phyloP scores from a whole-genome alignment of 1,140 invertebrate genomes.

The Drosophila orosa region DNA sequence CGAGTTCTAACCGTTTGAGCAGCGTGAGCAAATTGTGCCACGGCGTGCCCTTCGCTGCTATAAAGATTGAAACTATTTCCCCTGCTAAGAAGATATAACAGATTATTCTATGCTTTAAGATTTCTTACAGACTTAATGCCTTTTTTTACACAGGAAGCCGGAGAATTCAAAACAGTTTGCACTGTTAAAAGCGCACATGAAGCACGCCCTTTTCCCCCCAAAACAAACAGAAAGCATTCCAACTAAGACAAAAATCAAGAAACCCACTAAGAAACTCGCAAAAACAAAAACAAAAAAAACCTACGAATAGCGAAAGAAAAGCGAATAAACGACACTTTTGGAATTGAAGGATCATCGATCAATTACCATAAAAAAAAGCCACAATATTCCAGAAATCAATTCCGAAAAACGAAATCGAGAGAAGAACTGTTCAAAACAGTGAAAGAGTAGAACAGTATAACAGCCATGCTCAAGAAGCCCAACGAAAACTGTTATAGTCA shows the following conservation, averaged over 20 bases:
- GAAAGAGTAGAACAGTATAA: conserved; percentile 22
- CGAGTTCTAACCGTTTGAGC: too few relatives aligned
- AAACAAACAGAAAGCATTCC: conserved; percentile 31
- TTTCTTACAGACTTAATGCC: not conserved
- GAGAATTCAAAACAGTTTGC: not conserved
- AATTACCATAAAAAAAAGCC: not conserved
- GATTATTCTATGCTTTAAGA: too few relatives aligned
- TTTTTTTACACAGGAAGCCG: conserved; percentile 5
- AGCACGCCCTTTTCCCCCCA: not conserved
- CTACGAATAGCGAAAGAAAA: conserved; percentile 18
- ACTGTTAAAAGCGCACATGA: conserved; percentile 33
- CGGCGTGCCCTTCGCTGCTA: too few relatives aligned
- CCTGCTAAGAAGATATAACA: too few relatives aligned
- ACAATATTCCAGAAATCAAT: not conserved
- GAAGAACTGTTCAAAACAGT: conserved; percentile 8
- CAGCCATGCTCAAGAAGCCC: conserved; percentile 49
- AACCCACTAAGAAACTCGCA: conserved; percentile 20
- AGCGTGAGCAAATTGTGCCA: too few relatives aligned
- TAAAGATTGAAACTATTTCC: too few relatives aligned
- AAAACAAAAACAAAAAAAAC: conserved; percentile 1
- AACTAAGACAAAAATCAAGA: conserved; percentile 3
- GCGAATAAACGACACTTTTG: conserved; percentile 25
- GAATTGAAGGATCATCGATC: not conserved
- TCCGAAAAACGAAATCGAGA: conserved; percentile 30
- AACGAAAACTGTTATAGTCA: conserved; percentile 49